These are phyloP conservation scores for Nyctibius bracteatus DNA, from an alignment of 2,113 vertebrate genomes.

Conservation along the genomic window DNA sequence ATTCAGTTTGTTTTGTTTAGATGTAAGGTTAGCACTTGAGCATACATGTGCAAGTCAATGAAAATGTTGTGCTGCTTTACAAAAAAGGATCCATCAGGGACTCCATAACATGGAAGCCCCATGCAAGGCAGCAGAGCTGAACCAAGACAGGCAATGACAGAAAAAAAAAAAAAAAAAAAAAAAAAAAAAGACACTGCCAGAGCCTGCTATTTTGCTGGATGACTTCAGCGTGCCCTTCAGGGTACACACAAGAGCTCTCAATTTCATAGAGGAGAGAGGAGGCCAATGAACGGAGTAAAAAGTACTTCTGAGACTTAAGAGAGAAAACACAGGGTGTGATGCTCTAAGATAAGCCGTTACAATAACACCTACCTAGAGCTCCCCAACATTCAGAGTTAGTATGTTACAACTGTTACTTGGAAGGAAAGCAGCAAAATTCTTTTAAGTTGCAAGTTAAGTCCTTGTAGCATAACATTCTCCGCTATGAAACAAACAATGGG, in stretches of 20 bases:
- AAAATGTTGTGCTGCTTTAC: rapidly evolving
- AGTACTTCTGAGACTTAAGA: background rate
- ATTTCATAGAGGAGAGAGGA: background rate
- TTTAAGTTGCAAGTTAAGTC: background rate
- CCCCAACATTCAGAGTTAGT: background rate
- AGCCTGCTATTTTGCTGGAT: background rate
- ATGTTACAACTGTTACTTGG: background rate
- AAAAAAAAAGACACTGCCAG: background rate
- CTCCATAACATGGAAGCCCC: rapidly evolving
- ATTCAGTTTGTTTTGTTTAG: background rate
- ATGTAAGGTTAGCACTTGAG: background rate
- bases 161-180: background rate
- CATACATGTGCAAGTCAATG: background rate
- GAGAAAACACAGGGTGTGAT: background rate
- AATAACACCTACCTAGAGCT: rapidly evolving
- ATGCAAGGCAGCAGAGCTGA: background rate
- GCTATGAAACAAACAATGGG: background rate
- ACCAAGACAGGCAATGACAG: background rate
- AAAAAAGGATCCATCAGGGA: background rate
- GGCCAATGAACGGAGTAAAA: background rate
- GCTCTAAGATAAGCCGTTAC: background rate
- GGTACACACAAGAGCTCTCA: background rate
- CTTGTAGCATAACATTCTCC: background rate
- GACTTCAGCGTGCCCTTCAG: background rate
- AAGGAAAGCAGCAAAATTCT: background rate